Evolutionary conservation across 2,888 invertebrate species (phyloP), one percentile per base, ranked within the genome.

Genomic region (Encarsia formosa): DNA sequence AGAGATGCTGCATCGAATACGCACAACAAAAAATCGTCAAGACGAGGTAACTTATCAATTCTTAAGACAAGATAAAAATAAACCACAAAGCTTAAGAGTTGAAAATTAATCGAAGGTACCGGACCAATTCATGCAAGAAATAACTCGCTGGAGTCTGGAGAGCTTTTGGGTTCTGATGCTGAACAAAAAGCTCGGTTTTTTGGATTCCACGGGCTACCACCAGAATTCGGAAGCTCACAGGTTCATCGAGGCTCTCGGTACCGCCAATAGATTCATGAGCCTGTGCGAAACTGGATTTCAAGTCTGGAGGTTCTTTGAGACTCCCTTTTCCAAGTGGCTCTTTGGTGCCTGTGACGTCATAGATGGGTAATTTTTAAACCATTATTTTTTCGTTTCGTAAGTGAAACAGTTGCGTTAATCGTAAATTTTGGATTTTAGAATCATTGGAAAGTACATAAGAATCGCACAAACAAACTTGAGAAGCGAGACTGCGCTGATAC

Each of bases 231-330:
- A 85, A 60, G 76, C 80, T 55, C 76, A 80, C 1, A 78, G 79
- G 73, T 70, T 85, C 48, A 77, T 83, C 59, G 77, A 81, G 44
- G 80, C 81, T 16, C 65, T 84, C 37, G 74, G 70, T 26, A 77
- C 76, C 19, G 83, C 84, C 1, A 81, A 81, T 2, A 75, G 78
- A 0, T 82, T 83, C 5, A 78, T 85, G 50, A 71, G 78, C 39
- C 77, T 77, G 56, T 84, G 84, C 63, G 85, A 85, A 64, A 78
- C 79, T 5, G 84, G 84, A 1, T 70, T 85, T 44, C 84, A 84
- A 49, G 65, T 84, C 19, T 85, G 85, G 85, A 80, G 83, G 63
- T 74, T 84, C 41, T 70, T 83, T 34, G 74, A 80, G 15, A 85
- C 85, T 0, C 82, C 82, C 0, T 74, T 80, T 13, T 81, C 81